Conservation (phyloP, 2,113 vertebrate genomes). For the Callipepla squamata region DNA sequence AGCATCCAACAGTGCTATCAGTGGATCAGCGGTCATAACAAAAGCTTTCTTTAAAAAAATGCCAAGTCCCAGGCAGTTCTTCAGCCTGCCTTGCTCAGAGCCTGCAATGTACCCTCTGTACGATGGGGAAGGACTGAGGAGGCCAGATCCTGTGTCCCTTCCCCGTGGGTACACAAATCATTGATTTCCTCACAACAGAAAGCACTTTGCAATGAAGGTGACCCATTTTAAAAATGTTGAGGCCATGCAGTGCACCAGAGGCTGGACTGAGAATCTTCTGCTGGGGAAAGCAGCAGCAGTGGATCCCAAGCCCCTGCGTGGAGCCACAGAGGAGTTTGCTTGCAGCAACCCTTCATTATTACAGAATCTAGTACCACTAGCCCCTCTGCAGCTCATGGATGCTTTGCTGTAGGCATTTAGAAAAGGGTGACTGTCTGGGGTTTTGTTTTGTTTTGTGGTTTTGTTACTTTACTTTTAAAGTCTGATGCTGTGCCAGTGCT, state of each 20-base stretch:
- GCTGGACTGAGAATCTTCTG: not conserved
- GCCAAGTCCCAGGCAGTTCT: not conserved
- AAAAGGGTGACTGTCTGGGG: not conserved
- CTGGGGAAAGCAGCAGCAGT: not conserved
- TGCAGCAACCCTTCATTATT: not conserved
- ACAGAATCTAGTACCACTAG: not conserved
- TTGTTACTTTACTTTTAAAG: not conserved
- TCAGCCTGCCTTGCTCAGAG: not conserved
- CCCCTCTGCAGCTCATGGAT: not conserved
- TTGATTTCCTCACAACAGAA: not conserved
- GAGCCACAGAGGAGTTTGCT: too few species aligned
- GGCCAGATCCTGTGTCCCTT: fast-evolving
- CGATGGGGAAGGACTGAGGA: not conserved
- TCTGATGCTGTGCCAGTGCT: not conserved
- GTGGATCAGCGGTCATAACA: not conserved
- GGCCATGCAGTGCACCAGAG: fast-evolving
- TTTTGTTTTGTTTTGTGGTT: not conserved
- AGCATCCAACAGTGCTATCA: not conserved
- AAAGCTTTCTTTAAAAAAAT: not conserved
- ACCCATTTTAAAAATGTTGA: not conserved
- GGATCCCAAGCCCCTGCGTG: fast-evolving
- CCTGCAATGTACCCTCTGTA: not conserved
- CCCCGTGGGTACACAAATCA: not conserved
- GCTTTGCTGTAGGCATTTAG: not conserved
- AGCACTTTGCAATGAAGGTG: not conserved